These are phyloP conservation scores for Drosophila acutilabella DNA, from an alignment of 2,888 invertebrate species.

Conservation along the genomic window DNA sequence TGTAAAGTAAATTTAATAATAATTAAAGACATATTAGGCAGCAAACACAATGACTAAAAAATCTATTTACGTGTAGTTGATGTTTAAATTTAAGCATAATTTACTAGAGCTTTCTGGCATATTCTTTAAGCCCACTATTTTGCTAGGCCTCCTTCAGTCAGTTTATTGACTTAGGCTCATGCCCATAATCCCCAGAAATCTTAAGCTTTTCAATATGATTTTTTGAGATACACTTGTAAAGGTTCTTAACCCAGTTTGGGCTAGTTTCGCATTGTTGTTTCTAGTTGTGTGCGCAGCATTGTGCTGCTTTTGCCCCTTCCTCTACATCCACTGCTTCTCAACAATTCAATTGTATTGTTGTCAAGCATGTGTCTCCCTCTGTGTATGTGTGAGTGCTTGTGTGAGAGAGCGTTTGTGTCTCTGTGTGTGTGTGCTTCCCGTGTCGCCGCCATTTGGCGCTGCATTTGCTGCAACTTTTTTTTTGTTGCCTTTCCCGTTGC, in stretches of 20 bases:
- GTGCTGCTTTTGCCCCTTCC: constrained; percentile 15
- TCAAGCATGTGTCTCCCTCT: constrained; percentile 47
- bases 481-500: constrained; percentile 34
- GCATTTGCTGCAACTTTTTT: constrained; percentile 58
- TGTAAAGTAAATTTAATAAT: too few relatives aligned
- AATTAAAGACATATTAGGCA: too few relatives aligned
- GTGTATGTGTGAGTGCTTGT: constrained; percentile 17
- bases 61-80: too few relatives aligned
- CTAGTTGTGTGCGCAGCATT: constrained; percentile 42
- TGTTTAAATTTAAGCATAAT: too few relatives aligned
- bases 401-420: constrained; percentile 19
- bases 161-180: background rate
- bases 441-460: constrained; percentile 56
- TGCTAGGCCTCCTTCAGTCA: too few relatives aligned
- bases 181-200: background rate
- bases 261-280: constrained; percentile 36
- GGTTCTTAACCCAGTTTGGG: constrained; percentile 43
- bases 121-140: too few relatives aligned
- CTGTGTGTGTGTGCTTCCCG: constrained; percentile 39
- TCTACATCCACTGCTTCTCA: background rate
- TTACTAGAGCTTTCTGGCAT: too few relatives aligned
- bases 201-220: constrained; percentile 17
- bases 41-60: too few relatives aligned
- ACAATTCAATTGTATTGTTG: constrained; percentile 53
- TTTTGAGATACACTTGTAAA: constrained; percentile 14